These are phyloP conservation scores for Parazoanthus swiftii DNA, from an alignment of 92 coral and sea anemone species.

Conservation along the genomic window DNA sequence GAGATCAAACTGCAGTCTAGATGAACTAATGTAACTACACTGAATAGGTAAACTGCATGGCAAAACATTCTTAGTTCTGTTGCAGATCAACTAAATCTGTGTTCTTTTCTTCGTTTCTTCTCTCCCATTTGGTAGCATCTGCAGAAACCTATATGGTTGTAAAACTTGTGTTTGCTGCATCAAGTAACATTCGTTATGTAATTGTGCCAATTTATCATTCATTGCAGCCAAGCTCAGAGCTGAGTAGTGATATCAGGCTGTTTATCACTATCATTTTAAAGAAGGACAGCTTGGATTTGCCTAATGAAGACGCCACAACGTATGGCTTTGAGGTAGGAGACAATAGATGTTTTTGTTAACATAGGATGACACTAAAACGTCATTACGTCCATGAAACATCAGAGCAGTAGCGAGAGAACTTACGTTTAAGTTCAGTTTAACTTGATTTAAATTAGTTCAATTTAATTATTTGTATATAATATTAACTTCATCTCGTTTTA, in stretches of 20 bases:
- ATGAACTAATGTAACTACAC: too few relatives aligned
- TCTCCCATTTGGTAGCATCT: not conserved
- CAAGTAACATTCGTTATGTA: not conserved
- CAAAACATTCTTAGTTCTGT: too few relatives aligned
- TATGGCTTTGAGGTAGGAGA: constrained; percentile 83
- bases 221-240: constrained; percentile 60
- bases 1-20: too few relatives aligned
- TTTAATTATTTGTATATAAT: too few relatives aligned
- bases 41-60: too few relatives aligned
- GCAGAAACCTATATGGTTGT: too few relatives aligned
- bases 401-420: too few relatives aligned
- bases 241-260: constrained; percentile 65
- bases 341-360: not conserved
- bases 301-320: constrained; percentile 41
- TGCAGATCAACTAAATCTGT: too few relatives aligned
- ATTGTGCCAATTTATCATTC: not conserved
- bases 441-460: too few relatives aligned
- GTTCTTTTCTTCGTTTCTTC: too few relatives aligned
- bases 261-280: constrained; percentile 74
- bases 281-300: constrained; percentile 58
- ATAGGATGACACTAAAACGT: not conserved
- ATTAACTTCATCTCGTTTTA: too few relatives aligned
- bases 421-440: too few relatives aligned
- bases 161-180: not conserved
- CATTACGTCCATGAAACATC: not conserved